Evolutionary conservation across 1,140 invertebrate species (phyloP), one percentile per base, ranked within the genome.

Genomic region (Andricus grossulariae): DNA sequence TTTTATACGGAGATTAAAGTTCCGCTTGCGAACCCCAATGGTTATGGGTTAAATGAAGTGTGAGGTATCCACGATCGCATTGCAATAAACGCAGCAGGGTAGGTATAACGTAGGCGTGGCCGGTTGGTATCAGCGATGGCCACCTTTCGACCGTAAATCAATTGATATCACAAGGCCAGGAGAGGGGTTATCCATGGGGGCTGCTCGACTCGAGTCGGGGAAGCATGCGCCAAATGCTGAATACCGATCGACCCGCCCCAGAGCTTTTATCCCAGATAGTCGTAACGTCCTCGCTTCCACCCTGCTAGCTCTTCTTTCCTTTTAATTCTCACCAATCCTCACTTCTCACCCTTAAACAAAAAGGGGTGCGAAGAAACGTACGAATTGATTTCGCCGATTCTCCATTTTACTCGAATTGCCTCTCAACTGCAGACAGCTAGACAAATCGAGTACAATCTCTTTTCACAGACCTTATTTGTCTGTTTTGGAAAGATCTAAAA

Each of bases 71-170:
- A 60, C 79, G 80, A 82, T 85, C 70, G 75, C 79, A 80, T 80
- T 79, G 82, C 74, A 71, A 25, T 77, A 81, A 78, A 75, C 55
- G 79, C 79, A 49, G 75, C 70, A 75, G 72, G 78, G 74, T 75
- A 60, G 76, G 76, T 52, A 45, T 45, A 54, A 77, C 83, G 88
- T 89, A 89, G 90, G 90, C 90, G 90, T 90, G 89, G 90, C 86
- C 83, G 83, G 70, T 76, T 87, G 86, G 88, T 91, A 91, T 91
- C 89, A 90, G 86, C 87, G 85, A 91, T 90, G 89, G 89, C 89
- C 90, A 91, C 90, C 90, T 90, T 90, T 90, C 84, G 83, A 88
- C 89, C 87, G 86, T 91, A 90, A 91, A 91, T 91, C 90, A 91
- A 91, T 91, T 90, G 89, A 91, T 90, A 91, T 90, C 89, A 76